Base-by-base conservation (phyloP, 2,113 vertebrate genomes). In the Daubentonia madagascariensis region DNA sequence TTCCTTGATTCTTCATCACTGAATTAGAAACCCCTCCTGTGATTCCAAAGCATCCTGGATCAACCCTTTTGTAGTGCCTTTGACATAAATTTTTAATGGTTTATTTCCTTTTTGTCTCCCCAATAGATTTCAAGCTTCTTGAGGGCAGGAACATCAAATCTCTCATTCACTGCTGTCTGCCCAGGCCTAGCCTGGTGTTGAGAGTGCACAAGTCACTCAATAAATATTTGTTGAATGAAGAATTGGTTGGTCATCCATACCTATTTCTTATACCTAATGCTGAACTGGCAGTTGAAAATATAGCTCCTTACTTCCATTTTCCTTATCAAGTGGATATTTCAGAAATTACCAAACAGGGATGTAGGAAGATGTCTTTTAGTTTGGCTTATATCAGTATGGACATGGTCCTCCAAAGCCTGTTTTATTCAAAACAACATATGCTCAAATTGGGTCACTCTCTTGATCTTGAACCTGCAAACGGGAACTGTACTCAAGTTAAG, bases 371-470 rank as follows among this genome's bases (percentile, higher is more conserved):
- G 17, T 37, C 43, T 73, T 85, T 85, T 92, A 76, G 52, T 88
- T 85, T 96, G 83, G 43, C 12, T 94, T 91, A 4, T 65, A 59
- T 93, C 32, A 50, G 3, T 75, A 83, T 81, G 35, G 18, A 61
- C n/a, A 84, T 13, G 14, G 4, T 48, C 25, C 17, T 88, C 35
- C 54, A 52, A 92, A 72, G 52, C 45, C n/a, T 85, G 48, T 61
- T 96, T 92, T 91, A 93, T 92, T 96, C 40, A 89, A 96, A 96
- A 86, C 25, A 80, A 75, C 22, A 84, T 5, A 9, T 12, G 43
- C 8, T 89, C 18, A 90, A 85, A 78, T 23, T 76, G 52, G 83
- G 86, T 80, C 54, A 50, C 28, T 91, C 8, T 96, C n/a, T 84
- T 96, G 86, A 85, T 85, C 35, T 89, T 95, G 84, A 91, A 85